These are phyloP conservation scores for Drosophila aldrichi DNA, from an alignment of 2,888 invertebrate species.

Conservation along the genomic window DNA sequence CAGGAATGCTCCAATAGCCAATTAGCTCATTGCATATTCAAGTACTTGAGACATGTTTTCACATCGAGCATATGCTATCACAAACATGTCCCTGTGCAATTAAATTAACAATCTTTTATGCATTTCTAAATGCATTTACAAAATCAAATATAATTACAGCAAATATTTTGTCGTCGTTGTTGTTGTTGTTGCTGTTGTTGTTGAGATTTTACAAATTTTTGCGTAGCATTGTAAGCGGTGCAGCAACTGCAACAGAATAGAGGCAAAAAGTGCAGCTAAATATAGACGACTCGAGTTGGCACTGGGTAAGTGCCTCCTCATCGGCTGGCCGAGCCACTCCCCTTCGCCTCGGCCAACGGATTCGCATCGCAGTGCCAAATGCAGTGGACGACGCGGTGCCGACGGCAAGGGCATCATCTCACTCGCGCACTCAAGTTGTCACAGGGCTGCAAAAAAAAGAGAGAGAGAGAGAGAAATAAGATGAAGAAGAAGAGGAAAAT, in stretches of 20 bases:
- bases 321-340: conserved; percentile 18
- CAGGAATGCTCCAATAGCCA: conserved; percentile 40
- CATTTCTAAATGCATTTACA: conserved; percentile 54
- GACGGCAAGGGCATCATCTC: conserved; percentile 2
- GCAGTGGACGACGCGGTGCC: conserved; percentile 49
- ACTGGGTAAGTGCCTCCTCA: conserved; percentile 53
- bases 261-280: conserved; percentile 60
- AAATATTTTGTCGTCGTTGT: conserved; percentile 34
- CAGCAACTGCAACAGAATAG: conserved; percentile 38
- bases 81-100: conserved; percentile 45
- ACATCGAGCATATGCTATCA: neutral
- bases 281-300: conserved; percentile 63
- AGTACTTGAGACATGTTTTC: conserved; percentile 15
- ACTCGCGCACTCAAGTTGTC: conserved; percentile 43
- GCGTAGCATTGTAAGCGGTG: conserved; percentile 46
- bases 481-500: neutral
- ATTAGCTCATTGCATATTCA: conserved; percentile 44
- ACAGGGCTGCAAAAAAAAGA: conserved; percentile 50
- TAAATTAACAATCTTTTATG: conserved; percentile 61
- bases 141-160: conserved; percentile 69
- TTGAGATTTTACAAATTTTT: conserved; percentile 49
- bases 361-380: conserved; percentile 63
- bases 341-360: conserved; percentile 35
- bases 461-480: neutral
- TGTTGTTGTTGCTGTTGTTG: conserved; percentile 13